A percentile compares a stretch with the other conserved stretches of the same genome.
These are phyloP conservation scores for Celastrina argiolus DNA, from an alignment of 2,888 invertebrate genomes.

Conservation along the genomic window DNA sequence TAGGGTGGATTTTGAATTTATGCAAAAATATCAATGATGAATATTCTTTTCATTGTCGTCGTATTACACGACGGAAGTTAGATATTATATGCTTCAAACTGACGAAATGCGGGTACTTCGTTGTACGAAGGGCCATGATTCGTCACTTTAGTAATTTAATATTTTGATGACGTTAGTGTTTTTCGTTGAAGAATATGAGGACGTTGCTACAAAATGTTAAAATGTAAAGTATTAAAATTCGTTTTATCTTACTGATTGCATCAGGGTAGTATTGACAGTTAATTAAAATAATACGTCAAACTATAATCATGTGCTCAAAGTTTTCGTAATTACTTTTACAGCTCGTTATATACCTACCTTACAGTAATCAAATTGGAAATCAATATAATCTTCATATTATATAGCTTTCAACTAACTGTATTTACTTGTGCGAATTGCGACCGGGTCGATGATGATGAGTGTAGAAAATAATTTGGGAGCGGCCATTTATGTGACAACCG, in stretches of 20 bases:
- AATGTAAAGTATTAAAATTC: too few relatives aligned
- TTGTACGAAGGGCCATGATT: background rate
- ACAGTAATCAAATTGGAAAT: too few relatives aligned
- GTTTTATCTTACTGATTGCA: too few relatives aligned
- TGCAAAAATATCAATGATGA: background rate
- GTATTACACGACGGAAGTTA: conserved; percentile 5
- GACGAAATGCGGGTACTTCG: conserved; percentile 17
- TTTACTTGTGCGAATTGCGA: background rate
- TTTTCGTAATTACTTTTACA: too few relatives aligned
- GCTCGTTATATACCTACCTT: too few relatives aligned
- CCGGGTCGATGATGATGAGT: background rate
- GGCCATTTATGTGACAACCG: conserved; percentile 22
- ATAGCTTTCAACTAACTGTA: too few relatives aligned
- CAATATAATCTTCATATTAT: too few relatives aligned
- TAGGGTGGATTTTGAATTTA: background rate
- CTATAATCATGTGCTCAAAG: too few relatives aligned
- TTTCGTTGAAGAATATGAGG: background rate
- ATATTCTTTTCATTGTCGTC: background rate
- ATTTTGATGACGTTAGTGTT: background rate
- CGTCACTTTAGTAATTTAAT: conserved; percentile 4
- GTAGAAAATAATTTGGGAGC: background rate
- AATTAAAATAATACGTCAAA: too few relatives aligned
- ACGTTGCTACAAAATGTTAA: too few relatives aligned
- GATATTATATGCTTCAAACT: conserved; percentile 8
- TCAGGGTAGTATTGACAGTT: too few relatives aligned